Percentiles rank a stretch among this genome's conserved stretches.
These are phyloP conservation scores for Gryllus longicercus DNA, from an alignment of 2,888 invertebrate genomes.

Conservation along the genomic window DNA sequence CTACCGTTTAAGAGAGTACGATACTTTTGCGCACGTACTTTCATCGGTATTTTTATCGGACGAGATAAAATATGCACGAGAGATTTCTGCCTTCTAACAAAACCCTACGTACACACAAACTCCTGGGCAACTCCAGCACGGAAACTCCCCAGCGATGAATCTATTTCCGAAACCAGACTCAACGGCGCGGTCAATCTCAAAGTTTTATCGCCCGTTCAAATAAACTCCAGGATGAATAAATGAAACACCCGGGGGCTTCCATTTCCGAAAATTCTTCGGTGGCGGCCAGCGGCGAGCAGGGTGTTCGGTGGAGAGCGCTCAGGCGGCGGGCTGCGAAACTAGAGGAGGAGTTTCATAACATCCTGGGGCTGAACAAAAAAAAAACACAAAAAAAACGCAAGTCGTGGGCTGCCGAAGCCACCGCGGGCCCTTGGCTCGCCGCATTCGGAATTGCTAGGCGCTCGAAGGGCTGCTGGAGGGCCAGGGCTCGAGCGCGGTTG, in stretches of 20 bases:
- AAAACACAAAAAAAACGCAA: neutral
- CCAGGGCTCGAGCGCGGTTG: too few relatives aligned
- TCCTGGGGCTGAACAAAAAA: neutral
- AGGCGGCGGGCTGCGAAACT: neutral
- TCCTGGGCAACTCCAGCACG: neutral
- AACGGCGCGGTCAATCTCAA: neutral
- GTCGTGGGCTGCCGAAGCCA: neutral
- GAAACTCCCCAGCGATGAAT: neutral
- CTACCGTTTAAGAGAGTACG: neutral
- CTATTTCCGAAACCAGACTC: neutral
- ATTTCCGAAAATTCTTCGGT: slow-evolving; percentile 8
- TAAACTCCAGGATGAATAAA: neutral
- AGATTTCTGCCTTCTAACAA: slow-evolving; percentile 1
- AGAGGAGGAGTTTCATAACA: neutral
- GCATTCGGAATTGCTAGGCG: neutral
- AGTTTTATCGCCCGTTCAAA: slow-evolving; percentile 6
- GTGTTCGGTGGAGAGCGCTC: neutral
- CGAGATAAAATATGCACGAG: slow-evolving; percentile 1
- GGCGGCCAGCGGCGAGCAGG: neutral
- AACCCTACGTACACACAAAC: neutral
- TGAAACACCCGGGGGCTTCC: neutral
- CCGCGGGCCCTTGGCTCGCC: neutral
- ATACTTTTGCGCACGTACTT: neutral
- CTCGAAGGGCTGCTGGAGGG: neutral
- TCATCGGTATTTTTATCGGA: neutral